Percentiles rank a stretch among this genome's conserved stretches.
phyloP scores from a whole-genome alignment of 2,797 vertebrate species.

The Cichlasoma orientale region DNA sequence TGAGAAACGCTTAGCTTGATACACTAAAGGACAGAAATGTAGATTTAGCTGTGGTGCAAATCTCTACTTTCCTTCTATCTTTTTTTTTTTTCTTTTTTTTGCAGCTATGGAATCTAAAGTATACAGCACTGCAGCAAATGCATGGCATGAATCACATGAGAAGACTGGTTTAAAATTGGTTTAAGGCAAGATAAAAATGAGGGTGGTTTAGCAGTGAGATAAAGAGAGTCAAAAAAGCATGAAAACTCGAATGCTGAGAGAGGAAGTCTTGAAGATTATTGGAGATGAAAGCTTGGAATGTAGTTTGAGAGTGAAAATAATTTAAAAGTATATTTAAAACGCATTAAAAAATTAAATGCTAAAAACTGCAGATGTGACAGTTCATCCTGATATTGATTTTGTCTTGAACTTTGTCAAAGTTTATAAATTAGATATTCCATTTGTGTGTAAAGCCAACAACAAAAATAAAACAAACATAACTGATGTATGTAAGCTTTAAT shows the following conservation, averaged over 20 bases:
- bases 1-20: not conserved
- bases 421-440: no score
- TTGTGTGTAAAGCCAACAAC: no score
- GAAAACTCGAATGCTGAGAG: not conserved
- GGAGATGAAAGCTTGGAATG: conserved; percentile 11
- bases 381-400: no score
- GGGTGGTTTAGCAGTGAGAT: not conserved
- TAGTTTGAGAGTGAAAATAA: not conserved
- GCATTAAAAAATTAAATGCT: no score
- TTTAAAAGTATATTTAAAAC: no score
- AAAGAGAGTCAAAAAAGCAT: not conserved
- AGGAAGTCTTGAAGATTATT: not conserved
- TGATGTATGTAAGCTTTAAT: no score
- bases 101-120: conserved; percentile 3
- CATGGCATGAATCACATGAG: not conserved
- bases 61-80: not conserved
- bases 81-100: not conserved
- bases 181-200: not conserved
- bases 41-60: not conserved
- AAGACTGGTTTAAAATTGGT: not conserved
- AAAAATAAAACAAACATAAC: no score
- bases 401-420: no score
- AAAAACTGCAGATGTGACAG: no score
- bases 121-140: conserved; percentile 12
- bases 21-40: not conserved